phyloP scores from a whole-genome alignment of 2,113 vertebrate genomes.

The Limanda limanda region DNA sequence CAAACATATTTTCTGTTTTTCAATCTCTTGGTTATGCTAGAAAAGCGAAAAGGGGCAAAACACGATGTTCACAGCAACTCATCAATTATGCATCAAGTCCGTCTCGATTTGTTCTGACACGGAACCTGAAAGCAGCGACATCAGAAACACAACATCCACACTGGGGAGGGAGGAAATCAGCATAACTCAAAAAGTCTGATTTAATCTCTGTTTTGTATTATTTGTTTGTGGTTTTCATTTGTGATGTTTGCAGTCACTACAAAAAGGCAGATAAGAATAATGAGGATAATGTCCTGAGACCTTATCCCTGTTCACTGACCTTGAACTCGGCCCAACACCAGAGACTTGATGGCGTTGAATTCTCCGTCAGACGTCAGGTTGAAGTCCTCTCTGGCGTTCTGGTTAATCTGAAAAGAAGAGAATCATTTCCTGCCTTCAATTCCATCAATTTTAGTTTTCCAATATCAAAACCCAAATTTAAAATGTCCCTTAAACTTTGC shows the following conservation, averaged over 20 bases:
- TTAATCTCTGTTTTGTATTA: not conserved
- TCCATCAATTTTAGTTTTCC: no score
- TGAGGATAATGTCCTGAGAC: no score
- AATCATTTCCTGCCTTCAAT: not conserved
- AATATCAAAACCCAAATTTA: no score
- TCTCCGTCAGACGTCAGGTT: slow-evolving; percentile 69
- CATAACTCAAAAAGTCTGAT: no score
- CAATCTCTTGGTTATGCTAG: no score
- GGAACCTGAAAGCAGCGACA: not conserved
- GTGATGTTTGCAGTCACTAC: not conserved
- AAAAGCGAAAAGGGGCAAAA: no score
- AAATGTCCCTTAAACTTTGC: not conserved
- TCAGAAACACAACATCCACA: no score
- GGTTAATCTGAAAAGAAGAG: slow-evolving; percentile 57
- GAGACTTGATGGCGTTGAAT: slow-evolving; percentile 56
- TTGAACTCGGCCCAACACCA: slow-evolving; percentile 62
- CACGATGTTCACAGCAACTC: no score
- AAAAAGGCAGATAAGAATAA: no score
- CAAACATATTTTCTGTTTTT: not conserved
- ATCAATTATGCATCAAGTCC: no score
- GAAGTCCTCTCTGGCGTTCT: slow-evolving; percentile 64
- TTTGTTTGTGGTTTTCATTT: not conserved
- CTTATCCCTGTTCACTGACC: slow-evolving; percentile 54
- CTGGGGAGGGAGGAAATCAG: no score
- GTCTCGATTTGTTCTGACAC: not conserved